These are phyloP conservation scores for Clostera curtula DNA, from an alignment of 2,888 invertebrate genomes.

Conservation along the genomic window DNA sequence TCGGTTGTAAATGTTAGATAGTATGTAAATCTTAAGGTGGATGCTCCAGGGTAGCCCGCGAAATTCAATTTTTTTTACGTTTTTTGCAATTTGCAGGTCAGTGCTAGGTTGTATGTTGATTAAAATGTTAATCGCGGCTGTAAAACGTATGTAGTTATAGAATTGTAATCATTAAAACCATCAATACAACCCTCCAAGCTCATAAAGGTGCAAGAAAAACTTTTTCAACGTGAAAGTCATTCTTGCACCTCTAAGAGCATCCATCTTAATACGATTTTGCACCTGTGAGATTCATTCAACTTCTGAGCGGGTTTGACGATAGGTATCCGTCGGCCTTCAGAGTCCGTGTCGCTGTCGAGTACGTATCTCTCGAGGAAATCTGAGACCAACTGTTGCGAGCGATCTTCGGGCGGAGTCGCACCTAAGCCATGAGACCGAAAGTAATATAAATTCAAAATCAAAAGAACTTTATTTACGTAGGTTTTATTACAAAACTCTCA, in stretches of 20 bases:
- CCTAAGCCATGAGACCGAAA: constrained; percentile 36
- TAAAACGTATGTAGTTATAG: no score
- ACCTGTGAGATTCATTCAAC: constrained; percentile 39
- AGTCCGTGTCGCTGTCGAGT: constrained; percentile 77
- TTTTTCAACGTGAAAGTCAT: background rate
- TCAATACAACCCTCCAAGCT: no score
- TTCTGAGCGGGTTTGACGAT: constrained; percentile 51
- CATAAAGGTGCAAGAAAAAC: background rate
- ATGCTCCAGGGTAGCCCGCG: no score
- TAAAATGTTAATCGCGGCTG: no score
- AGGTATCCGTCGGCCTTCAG: constrained; percentile 71
- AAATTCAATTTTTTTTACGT: no score
- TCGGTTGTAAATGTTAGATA: background rate
- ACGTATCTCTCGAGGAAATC: constrained; percentile 78
- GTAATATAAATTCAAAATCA: no score
- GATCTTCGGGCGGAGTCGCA: constrained; percentile 59
- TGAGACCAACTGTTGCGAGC: constrained; percentile 65
- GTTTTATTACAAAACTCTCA: no score
- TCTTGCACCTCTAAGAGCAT: background rate
- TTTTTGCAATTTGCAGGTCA: no score
- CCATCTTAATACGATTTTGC: background rate
- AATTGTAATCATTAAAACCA: no score
- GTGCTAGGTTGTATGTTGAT: no score
- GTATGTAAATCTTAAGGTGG: no score
- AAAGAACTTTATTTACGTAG: no score